Evolutionary conservation across 2,888 invertebrate genomes (phyloP).

Genomic region (Eristalinus aeneus): DNA sequence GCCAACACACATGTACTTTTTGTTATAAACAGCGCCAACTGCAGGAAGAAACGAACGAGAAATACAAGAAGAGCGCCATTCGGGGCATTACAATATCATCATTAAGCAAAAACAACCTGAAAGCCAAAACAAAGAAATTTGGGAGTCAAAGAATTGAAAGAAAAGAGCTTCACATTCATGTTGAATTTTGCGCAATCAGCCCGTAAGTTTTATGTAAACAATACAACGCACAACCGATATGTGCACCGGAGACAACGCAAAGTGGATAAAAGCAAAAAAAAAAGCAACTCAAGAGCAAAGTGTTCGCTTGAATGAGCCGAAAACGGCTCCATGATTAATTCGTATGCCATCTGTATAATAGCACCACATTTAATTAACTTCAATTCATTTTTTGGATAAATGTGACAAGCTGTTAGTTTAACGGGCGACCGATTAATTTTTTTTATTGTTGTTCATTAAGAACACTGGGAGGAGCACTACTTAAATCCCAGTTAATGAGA

Average conservation of each 20-base stretch:
- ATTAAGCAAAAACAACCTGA: neutral
- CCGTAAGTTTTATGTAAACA: conserved; percentile 41
- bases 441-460: conserved; percentile 5
- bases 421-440: conserved; percentile 40
- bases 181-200: conserved; percentile 2
- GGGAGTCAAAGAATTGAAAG: neutral
- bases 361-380: conserved; percentile 55
- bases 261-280: conserved; percentile 10
- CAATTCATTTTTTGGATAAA: conserved; percentile 50
- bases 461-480: conserved; percentile 1
- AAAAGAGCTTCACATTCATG: neutral
- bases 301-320: conserved; percentile 15
- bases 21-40: neutral
- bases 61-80: neutral
- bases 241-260: conserved; percentile 32
- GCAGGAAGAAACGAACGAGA: neutral
- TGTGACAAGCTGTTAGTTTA: conserved; percentile 58
- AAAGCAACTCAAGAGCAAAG: neutral
- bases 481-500: conserved; percentile 10
- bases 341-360: conserved; percentile 51
- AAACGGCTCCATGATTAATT: conserved; percentile 54
- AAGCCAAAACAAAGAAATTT: neutral
- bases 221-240: conserved; percentile 3
- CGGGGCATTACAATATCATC: neutral
- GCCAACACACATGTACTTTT: neutral